phyloP scores from a whole-genome alignment of 2,113 vertebrate genomes.

The Corvus moneduloides region DNA sequence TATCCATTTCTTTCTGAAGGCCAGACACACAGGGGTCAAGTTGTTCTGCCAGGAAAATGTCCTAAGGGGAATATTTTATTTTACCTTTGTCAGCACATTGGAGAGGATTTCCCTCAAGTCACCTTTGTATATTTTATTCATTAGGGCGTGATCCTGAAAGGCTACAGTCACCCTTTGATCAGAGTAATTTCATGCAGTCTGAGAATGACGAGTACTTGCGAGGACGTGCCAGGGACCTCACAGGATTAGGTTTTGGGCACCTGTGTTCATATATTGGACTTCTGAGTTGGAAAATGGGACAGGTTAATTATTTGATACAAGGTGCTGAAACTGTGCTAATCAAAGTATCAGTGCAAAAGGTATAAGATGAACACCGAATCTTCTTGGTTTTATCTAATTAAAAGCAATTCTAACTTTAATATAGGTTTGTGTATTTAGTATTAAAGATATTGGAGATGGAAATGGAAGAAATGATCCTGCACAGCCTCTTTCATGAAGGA shows the following conservation, averaged over 20 bases:
- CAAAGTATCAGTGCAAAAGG: background rate
- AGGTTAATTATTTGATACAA: slow-evolving; percentile 18
- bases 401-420: slow-evolving; percentile 15
- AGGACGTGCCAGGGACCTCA: background rate
- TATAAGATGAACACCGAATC: background rate
- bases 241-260: background rate
- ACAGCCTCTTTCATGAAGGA: slow-evolving; percentile 6
- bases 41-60: slow-evolving; percentile 46
- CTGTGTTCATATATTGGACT: background rate
- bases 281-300: background rate
- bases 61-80: slow-evolving; percentile 37
- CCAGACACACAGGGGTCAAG: slow-evolving; percentile 1
- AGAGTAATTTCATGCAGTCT: background rate
- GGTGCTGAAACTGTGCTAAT: background rate
- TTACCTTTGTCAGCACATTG: slow-evolving; percentile 23
- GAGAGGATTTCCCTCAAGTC: slow-evolving; percentile 5
- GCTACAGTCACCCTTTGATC: background rate
- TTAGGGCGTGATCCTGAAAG: slow-evolving; percentile 18
- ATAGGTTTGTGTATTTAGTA: background rate
- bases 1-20: background rate
- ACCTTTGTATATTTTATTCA: slow-evolving; percentile 51
- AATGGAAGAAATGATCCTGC: background rate
- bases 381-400: background rate
- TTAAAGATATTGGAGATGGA: slow-evolving; percentile 3
- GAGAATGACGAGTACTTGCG: background rate